phyloP scores from a whole-genome alignment of 2,888 invertebrate genomes.

The Helleia helle region DNA sequence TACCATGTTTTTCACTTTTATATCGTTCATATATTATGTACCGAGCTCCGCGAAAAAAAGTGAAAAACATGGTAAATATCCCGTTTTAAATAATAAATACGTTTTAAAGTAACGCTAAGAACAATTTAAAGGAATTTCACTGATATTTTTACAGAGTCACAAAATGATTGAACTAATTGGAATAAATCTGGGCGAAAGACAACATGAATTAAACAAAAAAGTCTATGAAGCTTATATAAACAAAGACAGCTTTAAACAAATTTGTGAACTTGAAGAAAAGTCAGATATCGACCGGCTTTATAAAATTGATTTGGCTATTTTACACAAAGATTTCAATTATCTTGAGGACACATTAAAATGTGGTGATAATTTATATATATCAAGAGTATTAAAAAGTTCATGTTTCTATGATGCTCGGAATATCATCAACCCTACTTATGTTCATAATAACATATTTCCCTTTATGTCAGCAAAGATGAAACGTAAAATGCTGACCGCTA shows the following conservation, averaged over 20 bases:
- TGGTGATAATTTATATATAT: constrained; percentile 39
- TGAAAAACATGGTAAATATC: too few species aligned
- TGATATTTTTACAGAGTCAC: not conserved
- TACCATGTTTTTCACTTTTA: too few species aligned
- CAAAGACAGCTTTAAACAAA: constrained; percentile 24
- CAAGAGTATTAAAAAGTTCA: constrained; percentile 37
- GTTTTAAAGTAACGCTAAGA: too few species aligned
- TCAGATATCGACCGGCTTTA: constrained; percentile 42
- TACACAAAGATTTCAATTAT: constrained; percentile 36
- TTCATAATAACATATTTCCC: constrained; percentile 40
- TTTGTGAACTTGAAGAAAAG: constrained; percentile 26
- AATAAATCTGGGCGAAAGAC: constrained; percentile 23
- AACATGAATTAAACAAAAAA: constrained; percentile 21
- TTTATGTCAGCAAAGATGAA: constrained; percentile 46
- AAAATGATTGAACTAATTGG: constrained; percentile 19
- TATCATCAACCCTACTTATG: constrained; percentile 34
- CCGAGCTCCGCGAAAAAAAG: too few species aligned
- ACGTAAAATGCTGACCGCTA: constrained; percentile 33
- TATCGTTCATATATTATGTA: too few species aligned
- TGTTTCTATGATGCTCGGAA: constrained; percentile 38
- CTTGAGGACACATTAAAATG: constrained; percentile 39
- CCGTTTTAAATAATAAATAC: too few species aligned
- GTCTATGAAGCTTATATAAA: constrained; percentile 17
- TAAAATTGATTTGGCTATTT: constrained; percentile 47
- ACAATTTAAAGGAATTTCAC: too few species aligned